Conservation (phyloP, 2,797 vertebrate genomes). For the Centropyge bicolor region DNA sequence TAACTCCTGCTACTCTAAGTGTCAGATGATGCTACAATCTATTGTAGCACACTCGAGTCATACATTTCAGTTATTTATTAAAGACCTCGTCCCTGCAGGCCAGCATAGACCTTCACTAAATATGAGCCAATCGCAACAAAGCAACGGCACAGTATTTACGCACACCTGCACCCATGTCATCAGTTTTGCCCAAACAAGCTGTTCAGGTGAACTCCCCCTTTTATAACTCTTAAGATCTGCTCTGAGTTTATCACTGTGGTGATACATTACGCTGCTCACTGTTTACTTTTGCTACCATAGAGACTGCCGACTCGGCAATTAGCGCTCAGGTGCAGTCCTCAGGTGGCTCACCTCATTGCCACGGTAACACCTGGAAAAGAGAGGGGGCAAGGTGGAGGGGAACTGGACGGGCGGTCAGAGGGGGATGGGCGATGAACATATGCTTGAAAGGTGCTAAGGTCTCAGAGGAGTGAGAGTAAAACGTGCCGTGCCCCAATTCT, state of each 20-base stretch:
- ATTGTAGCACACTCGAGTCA: neutral
- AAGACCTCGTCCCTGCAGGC: neutral
- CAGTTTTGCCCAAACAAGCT: neutral
- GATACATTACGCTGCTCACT: conserved; percentile 61
- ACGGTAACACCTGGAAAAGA: conserved; percentile 54
- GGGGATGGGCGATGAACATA: conserved; percentile 29
- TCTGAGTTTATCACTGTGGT: conserved; percentile 46
- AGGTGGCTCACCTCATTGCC: conserved; percentile 56
- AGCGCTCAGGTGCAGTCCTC: conserved; percentile 62
- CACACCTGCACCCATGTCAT: neutral
- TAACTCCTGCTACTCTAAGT: neutral
- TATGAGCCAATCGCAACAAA: neutral
- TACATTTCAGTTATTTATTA: neutral
- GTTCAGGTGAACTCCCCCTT: conserved; percentile 22
- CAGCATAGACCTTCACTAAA: no score
- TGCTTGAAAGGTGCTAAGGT: neutral
- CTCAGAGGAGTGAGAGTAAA: neutral
- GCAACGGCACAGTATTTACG: neutral
- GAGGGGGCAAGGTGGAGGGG: conserved; percentile 15
- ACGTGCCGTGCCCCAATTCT: neutral
- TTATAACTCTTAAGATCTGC: conserved; percentile 39
- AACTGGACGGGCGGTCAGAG: conserved; percentile 16
- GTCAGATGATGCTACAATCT: neutral
- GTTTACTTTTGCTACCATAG: conserved; percentile 76
- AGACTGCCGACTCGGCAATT: conserved; percentile 62